A percentile compares a stretch with the other conserved stretches of the same genome.
Evolutionary conservation across 2,797 vertebrate genomes (phyloP).

Genomic region (Argya squamiceps): DNA sequence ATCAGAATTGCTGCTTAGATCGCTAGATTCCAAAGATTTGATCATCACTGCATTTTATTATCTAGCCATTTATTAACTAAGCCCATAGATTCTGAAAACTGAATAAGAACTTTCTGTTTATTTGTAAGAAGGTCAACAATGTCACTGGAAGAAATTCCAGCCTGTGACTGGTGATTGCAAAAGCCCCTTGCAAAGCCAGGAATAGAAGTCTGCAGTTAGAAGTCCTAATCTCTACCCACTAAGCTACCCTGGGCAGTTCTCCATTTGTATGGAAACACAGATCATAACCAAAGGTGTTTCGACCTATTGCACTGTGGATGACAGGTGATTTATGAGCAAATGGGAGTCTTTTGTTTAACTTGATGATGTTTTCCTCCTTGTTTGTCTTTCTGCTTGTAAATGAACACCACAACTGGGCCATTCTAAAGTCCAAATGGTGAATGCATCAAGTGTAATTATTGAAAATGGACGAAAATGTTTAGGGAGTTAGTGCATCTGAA

Average conservation of each 20-base stretch:
- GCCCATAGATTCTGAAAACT: not conserved
- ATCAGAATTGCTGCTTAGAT: not conserved
- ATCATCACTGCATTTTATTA: not conserved
- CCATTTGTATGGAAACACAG: not conserved
- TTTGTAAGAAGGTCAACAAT: not conserved
- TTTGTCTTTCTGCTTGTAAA: not conserved
- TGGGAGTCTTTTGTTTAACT: not conserved
- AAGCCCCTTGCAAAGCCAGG: not conserved
- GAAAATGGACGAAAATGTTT: not conserved
- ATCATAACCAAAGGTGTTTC: not conserved
- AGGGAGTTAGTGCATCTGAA: not conserved
- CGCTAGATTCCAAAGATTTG: not conserved
- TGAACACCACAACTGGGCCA: not conserved
- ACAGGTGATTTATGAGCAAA: not conserved
- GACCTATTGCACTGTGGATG: not conserved
- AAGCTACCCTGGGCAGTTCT: not conserved
- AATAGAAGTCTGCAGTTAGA: not conserved
- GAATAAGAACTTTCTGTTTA: not conserved
- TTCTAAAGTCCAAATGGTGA: not conserved
- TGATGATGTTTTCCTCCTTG: not conserved
- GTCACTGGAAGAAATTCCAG: not conserved
- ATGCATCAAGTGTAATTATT: not conserved
- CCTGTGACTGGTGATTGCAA: not conserved
- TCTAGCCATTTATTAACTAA: slow-evolving; percentile 32
- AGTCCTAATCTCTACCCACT: not conserved